Base-by-base conservation (phyloP, 2,888 invertebrate genomes). In the Ennomos fuscantarius region DNA sequence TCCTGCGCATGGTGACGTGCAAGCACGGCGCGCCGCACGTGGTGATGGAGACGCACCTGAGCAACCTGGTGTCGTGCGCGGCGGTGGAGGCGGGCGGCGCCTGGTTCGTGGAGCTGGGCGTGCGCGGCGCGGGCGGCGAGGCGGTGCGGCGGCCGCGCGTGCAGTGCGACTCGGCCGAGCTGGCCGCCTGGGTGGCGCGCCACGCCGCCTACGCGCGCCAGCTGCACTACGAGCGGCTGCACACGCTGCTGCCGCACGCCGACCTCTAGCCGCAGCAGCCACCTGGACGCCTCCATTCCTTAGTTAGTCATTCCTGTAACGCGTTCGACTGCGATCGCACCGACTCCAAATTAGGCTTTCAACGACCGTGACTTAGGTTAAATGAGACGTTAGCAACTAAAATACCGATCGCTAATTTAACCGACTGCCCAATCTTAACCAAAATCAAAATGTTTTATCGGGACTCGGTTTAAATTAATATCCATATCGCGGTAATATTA, bases 121-220 rank as follows among this genome's bases (percentile, higher is more conserved):
- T 93, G 77, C 87, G 93, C 65, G 93, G 93, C 68, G 70, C 81
- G 70, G 33, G 80, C 87, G 86, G 93, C 79, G 93, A 78, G 67
- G 88, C 74, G 76, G 79, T 93, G 74, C 95, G 95, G 72, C 93
- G 95, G 66, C 96, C 97, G 39, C 94, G 95, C 81, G 96, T 97
- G 67, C 93, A 96, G 74, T 97, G 97, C 82, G 96, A 96, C 84
- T 93, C 93, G 63, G 94, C 93, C 57, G 94, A 93, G 66, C 93
- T 96, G 65, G 96, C 96, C 12, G 93, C 93, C 64, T 94, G 94
- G 89, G 94, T 95, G 65, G 94, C 95, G 31, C 95, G 96, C 68
- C 96, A 97, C 93, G 96, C 98, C 64, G 97, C 97, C 77, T 97
- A 97, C 86, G 98, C 98, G 54, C 96, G 96, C 83, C 95, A 95